Evolutionary conservation across 2,113 vertebrate genomes (phyloP), one percentile per base, ranked within the genome.

Genomic region (Pogona vitticeps): DNA sequence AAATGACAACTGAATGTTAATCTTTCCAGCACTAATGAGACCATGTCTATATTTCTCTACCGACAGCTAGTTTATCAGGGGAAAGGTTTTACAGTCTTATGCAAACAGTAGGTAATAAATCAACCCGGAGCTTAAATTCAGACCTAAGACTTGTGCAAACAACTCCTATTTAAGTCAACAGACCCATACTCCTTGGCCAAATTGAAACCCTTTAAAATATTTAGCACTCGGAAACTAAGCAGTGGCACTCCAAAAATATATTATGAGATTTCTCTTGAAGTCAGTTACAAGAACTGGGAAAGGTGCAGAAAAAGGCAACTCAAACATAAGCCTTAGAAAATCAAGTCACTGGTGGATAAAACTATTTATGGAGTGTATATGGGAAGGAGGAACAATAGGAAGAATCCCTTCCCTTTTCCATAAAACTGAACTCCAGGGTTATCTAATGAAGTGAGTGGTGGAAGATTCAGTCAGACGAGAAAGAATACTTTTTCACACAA

Each of bases 1-100:
- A 87, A 75, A 31, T 87, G 85, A 82, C 79, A 87, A 81, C 58
- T 81, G 28, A 81, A 76, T 52, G 71, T 73, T 87, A 81, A 82
- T 82, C 71, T 87, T 42, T 75, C 40, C 59, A 82, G 72, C 71
- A 56, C 59, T 76, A 87, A 82, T 67, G 46, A 81, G 42, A 6
- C 71, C 63, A 21, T 38, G 72, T 56, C 71, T 87, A n/a, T 87
- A 67, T 82, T 87, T 87, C 83, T 84, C 61, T 67, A 23, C 59
- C 67, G 59, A 38, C 78, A 82, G 71, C 71, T 87, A 65, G 79
- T 75, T 67, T 76, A 82, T 75, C 70, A 75, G 58, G 46, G 7
- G 6, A n/a, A 52, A 31, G 21, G 12, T 81, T 86, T 81, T 82
- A 87, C 20, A 58, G 70, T 70, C 75, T 75, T 65, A 56, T 52